A percentile compares a stretch with the other conserved stretches of the same genome.
Evolutionary conservation across 2,797 vertebrate genomes (phyloP).

Genomic region (Paratrypauchen microcephalus): DNA sequence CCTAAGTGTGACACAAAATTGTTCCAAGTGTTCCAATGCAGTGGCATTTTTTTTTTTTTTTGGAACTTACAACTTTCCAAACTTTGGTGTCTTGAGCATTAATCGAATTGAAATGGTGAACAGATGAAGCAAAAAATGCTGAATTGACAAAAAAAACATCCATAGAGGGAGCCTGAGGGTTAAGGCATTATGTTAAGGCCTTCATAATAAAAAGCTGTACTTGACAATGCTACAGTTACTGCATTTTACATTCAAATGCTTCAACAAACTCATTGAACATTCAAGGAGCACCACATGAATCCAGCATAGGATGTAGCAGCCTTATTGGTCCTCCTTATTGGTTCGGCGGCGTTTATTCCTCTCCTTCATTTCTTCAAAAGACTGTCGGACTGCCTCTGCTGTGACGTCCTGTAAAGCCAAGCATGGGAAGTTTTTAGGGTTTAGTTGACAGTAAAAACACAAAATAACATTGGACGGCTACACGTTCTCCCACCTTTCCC

Average conservation of each 20-base stretch:
- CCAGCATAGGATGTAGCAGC: constrained; percentile 14
- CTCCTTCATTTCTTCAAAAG: constrained; percentile 66
- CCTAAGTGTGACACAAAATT: no score
- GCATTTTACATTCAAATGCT: constrained; percentile 24
- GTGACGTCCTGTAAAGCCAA: constrained; percentile 63
- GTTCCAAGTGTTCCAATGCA: no score
- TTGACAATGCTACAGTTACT: neutral
- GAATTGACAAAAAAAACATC: no score
- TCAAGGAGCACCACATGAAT: constrained; percentile 13
- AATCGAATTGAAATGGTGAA: no score
- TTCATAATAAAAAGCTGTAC: neutral
- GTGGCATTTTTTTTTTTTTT: no score
- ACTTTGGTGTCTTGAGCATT: no score
- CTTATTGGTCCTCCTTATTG: constrained; percentile 48
- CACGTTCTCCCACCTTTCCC: constrained; percentile 82
- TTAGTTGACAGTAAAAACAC: neutral
- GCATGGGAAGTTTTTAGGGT: constrained; percentile 12
- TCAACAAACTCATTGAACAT: constrained; percentile 37
- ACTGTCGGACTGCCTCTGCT: constrained; percentile 60
- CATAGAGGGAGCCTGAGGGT: no score
- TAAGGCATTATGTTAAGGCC: constrained; percentile 30
- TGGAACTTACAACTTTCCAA: no score
- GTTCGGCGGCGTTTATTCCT: constrained; percentile 52
- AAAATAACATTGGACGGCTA: neutral
- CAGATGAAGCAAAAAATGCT: no score